Evolutionary conservation across 2,888 invertebrate species (phyloP), one percentile per base, ranked within the genome.

Genomic region (Folsomia candida): DNA sequence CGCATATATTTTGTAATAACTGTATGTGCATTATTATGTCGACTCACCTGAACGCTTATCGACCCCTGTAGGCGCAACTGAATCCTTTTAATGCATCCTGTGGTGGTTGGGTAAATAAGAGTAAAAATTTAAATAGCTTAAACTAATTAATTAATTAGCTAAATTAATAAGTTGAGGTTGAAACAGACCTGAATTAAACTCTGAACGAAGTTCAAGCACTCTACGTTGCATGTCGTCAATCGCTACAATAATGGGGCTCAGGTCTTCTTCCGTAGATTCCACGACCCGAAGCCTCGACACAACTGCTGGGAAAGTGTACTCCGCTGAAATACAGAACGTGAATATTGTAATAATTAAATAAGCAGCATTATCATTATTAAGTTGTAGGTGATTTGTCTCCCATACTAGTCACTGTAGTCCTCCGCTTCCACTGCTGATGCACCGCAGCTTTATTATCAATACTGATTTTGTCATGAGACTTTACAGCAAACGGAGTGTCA

Each of bases 371-470:
- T 18, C 9, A 47, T 47, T 47, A 47, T 47, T 47, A 47, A 47
- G 47, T 9, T 9, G 47, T n/a, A n/a, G n/a, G n/a, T n/a, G n/a
- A n/a, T n/a, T n/a, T 47, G 47, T 11, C 9, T 11, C 47, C 47
- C 47, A n/a, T 85, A 96, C 95, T 93, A 79, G 91, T 92, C 20
- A 97, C 87, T 81, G 96, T 92, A 0, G 95, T 95, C 80, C 95
- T 87, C 77, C 94, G 85, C 82, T 97, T 92, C 88, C 94, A 91
- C 83, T 97, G 97, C 79, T 95, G 78, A 68, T 80, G 77, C 25
- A 80, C 80, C 11, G 80, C 80, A 51, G 80, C 80, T 67, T 78
- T 80, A 51, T 80, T 80, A 54, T 80, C 80, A 64, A 79, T 67
- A 64, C 76, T 78, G 58, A 80, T 78, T 27, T 69, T 73, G 59